A percentile compares a stretch with the other conserved stretches of the same genome.
Evolutionary conservation across 2,797 vertebrate species (phyloP).

Genomic region (Chrysocyon brachyurus): DNA sequence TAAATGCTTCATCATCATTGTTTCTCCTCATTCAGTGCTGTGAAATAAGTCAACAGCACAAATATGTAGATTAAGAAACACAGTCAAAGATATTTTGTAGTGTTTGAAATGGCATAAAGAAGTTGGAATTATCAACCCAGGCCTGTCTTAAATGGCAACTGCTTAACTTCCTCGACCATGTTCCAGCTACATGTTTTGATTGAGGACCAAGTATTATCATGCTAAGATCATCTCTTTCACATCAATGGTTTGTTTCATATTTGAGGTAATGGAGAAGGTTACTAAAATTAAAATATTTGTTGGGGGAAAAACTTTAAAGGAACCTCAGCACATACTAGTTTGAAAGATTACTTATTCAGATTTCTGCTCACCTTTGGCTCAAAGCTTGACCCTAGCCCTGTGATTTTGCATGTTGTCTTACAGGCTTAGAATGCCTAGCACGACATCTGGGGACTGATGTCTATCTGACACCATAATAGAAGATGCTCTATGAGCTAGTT

Average conservation of each 20-base stretch:
- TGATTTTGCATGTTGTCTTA: not conserved
- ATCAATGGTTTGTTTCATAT: not conserved
- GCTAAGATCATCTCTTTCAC: not conserved
- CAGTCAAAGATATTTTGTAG: not conserved
- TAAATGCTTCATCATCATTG: not conserved
- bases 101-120: not conserved
- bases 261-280: rapidly evolving
- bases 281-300: not conserved
- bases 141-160: not conserved
- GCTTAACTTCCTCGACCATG: not conserved
- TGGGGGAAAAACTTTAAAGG: not conserved
- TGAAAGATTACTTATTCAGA: not conserved
- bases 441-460: not conserved
- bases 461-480: not conserved
- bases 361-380: not conserved
- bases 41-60: slow-evolving; percentile 15
- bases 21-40: not conserved
- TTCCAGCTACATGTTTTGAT: not conserved
- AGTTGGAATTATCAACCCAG: not conserved
- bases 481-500: too few relatives aligned
- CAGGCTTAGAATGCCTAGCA: not conserved
- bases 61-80: not conserved
- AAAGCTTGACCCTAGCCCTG: not conserved
- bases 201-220: not conserved
- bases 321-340: not conserved